Evolutionary conservation across 2,888 invertebrate species (phyloP).

Genomic region (Cecidostiba fungosa): DNA sequence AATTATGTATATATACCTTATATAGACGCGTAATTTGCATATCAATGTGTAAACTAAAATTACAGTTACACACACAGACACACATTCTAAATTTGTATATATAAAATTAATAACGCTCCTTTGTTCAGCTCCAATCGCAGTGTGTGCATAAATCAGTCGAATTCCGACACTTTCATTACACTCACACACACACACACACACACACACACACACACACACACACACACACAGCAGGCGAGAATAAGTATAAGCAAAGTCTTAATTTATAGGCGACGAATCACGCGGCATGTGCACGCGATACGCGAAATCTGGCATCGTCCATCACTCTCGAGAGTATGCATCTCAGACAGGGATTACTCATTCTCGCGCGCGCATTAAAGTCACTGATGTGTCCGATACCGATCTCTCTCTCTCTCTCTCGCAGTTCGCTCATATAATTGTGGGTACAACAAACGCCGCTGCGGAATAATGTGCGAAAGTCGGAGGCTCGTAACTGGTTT

Average conservation of each 20-base stretch:
- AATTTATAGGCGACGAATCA: slow-evolving; percentile 9
- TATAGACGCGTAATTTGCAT: too few species aligned
- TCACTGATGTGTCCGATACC: slow-evolving; percentile 14
- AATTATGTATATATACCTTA: too few species aligned
- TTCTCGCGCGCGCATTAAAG: slow-evolving; percentile 46
- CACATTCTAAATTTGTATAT: not conserved
- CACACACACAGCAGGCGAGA: too few species aligned
- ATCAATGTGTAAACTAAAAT: too few species aligned
- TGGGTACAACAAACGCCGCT: slow-evolving; percentile 3
- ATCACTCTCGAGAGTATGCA: not conserved
- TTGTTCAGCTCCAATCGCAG: not conserved
- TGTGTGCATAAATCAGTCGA: not conserved
- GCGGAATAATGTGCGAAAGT: slow-evolving; percentile 6
- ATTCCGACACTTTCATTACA: not conserved
- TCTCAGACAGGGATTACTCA: slow-evolving; percentile 31
- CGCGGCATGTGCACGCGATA: not conserved
- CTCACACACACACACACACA: too few species aligned
- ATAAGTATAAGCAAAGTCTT: not conserved
- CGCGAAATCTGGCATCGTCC: slow-evolving; percentile 22
- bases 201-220: too few species aligned
- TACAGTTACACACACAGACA: too few species aligned
- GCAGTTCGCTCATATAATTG: not conserved
- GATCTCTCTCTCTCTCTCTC: slow-evolving; percentile 14
- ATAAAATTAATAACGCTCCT: not conserved
- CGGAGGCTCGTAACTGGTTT: slow-evolving; percentile 29